Base-by-base conservation (phyloP, 2,888 invertebrate species). In the Brachyopa scutellaris region DNA sequence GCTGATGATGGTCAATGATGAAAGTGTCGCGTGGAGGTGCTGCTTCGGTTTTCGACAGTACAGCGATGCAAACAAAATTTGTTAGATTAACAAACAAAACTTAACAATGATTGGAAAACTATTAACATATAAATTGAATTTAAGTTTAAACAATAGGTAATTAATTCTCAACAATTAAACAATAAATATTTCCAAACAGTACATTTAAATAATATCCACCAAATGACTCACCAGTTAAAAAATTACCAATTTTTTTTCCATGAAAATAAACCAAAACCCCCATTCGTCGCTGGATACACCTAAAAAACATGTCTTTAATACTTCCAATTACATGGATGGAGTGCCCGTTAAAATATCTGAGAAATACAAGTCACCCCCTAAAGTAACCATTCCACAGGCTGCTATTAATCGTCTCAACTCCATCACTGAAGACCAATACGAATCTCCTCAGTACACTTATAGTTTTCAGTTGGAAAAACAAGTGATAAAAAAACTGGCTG, bases 341-440 rank as follows among this genome's bases (percentile, higher is more conserved):
- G 94, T 97, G 86, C 95, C 95, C 87, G 96, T 97, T 77, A 97
- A 97, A 92, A 96, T 97, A 90, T 94, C 95, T 51, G 96, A 97
- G 90, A 95, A 94, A 87, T 97, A 95, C 88, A 95, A 96, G 89
- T 95, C 96, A 85, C 96, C 96, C 19, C 94, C 94, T 67, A 93
- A 92, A 88, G 92, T 94, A 59, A 92, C 92, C 85, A 88, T 94
- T 80, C 93, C 94, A 40, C 92, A 92, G 80, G 91, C 92, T 40
- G 92, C 92, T 85, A 88, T 91, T 42, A 92, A 92, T 86, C 90
- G 92, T 85, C 86, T 93, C 79, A 90, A 90, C 66, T 90, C 92
- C 72, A 92, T 92, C 77, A 91, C 91, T 69, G 91, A 92, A 84
- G 88, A 92, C 84, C 85, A 92, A 91, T 85, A 90, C 79, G 90